A percentile compares a stretch with the other conserved stretches of the same genome.
Conservation (phyloP, 2,888 invertebrate species). For the Odontocolon sp. region DNA sequence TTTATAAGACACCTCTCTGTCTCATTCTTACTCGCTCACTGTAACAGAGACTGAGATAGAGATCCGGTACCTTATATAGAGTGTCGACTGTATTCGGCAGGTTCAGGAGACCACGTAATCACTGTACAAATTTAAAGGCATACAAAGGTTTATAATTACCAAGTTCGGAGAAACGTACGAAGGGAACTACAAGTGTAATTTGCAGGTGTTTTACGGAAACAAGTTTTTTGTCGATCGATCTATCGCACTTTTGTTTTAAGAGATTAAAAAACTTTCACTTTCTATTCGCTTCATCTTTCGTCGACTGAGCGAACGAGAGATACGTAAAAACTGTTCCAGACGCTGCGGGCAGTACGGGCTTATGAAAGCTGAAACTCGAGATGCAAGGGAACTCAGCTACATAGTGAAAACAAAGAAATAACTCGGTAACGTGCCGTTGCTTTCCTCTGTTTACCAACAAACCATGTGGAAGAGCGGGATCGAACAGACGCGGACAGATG, state of each 20-base stretch:
- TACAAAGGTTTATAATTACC: conserved; percentile 2
- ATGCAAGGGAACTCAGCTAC: neutral
- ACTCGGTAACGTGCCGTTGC: neutral
- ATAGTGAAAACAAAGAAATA: neutral
- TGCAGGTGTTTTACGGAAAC: neutral
- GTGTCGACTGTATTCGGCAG: too few relatives aligned
- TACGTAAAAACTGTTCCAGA: conserved; percentile 6
- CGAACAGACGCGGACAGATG: neutral
- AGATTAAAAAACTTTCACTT: too few relatives aligned
- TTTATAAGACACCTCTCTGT: too few relatives aligned
- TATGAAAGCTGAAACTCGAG: neutral
- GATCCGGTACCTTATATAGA: too few relatives aligned
- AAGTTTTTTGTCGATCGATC: neutral
- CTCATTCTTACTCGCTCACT: too few relatives aligned
- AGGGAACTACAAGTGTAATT: conserved; percentile 18
- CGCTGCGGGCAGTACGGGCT: neutral
- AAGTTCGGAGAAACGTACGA: neutral
- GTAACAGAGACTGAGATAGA: too few relatives aligned
- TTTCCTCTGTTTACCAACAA: conserved; percentile 44
- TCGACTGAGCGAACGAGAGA: neutral
- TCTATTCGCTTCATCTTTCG: neutral
- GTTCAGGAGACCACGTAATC: too few relatives aligned
- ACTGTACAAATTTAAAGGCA: too few relatives aligned
- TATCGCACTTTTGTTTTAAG: too few relatives aligned
- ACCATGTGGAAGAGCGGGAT: conserved; percentile 18